These are phyloP conservation scores for Pristionchus maxplancki DNA, from an alignment of 2,888 invertebrate genomes.

Conservation along the genomic window DNA sequence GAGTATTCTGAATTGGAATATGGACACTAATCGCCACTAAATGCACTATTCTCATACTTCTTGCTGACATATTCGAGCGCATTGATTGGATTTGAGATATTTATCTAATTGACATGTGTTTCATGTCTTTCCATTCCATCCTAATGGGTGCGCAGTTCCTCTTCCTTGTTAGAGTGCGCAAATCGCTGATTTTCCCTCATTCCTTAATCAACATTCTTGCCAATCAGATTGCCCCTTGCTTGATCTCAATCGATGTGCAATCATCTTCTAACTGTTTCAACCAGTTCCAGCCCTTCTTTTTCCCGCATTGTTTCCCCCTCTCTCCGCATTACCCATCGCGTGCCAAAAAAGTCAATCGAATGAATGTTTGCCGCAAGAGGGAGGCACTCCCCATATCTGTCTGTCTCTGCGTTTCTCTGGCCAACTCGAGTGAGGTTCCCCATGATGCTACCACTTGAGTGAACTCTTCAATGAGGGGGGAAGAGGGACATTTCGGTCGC, in stretches of 20 bases:
- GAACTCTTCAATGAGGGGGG: constrained; percentile 21
- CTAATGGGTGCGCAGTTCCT: no score
- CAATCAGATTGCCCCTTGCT: neutral
- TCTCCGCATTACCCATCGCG: neutral
- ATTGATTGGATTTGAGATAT: no score
- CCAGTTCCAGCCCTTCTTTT: constrained; percentile 17
- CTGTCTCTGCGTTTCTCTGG: neutral
- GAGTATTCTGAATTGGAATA: constrained; percentile 20
- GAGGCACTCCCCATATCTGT: neutral
- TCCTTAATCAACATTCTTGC: neutral
- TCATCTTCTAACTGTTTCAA: constrained; percentile 17
- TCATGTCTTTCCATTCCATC: no score
- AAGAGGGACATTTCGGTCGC: constrained; percentile 25
- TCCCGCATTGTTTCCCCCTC: constrained; percentile 30
- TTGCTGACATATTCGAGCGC: no score
- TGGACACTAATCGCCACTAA: no score
- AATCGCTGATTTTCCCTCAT: neutral
- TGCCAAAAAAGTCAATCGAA: constrained; percentile 40
- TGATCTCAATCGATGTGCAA: constrained; percentile 9
- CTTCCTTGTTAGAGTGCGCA: neutral
- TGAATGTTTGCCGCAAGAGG: neutral
- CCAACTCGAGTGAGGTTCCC: neutral
- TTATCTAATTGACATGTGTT: no score
- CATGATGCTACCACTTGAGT: constrained; percentile 23
- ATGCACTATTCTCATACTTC: no score